A percentile compares a stretch with the other conserved stretches of the same genome.
phyloP scores from a whole-genome alignment of 2,113 vertebrate genomes.

The Dasyornis broadbenti region DNA sequence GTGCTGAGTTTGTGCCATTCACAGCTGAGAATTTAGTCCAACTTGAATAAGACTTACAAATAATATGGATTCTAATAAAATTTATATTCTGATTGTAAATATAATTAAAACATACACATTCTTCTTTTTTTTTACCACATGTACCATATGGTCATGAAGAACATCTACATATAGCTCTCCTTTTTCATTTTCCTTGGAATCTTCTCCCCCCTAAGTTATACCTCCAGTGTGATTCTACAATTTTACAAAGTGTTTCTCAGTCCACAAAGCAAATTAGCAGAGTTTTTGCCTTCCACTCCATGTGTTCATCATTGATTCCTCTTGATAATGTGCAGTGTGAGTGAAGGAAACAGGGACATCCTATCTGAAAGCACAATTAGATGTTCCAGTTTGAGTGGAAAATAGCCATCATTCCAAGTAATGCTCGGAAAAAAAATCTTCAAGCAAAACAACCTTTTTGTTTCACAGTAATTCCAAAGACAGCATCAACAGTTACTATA shows the following conservation, averaged over 20 bases:
- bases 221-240: neutral
- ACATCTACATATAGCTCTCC: neutral
- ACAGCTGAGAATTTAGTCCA: neutral
- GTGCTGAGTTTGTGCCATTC: neutral
- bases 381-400: neutral
- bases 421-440: neutral
- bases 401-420: neutral
- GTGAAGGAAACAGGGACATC: neutral
- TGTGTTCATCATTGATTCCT: neutral
- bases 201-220: neutral
- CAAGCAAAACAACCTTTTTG: neutral
- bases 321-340: neutral
- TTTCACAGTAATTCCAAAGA: neutral
- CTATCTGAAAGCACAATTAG: neutral
- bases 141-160: accelerated
- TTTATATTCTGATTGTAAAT: neutral
- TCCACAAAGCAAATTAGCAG: neutral
- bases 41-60: neutral
- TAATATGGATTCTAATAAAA: neutral
- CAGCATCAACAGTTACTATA: neutral
- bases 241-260: neutral
- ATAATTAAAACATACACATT: neutral
- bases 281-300: neutral
- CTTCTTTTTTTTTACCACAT: neutral
- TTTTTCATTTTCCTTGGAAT: neutral